These are phyloP conservation scores for Acanthococcus lagerstroemiae DNA, from an alignment of 2,888 invertebrate genomes.

Conservation along the genomic window DNA sequence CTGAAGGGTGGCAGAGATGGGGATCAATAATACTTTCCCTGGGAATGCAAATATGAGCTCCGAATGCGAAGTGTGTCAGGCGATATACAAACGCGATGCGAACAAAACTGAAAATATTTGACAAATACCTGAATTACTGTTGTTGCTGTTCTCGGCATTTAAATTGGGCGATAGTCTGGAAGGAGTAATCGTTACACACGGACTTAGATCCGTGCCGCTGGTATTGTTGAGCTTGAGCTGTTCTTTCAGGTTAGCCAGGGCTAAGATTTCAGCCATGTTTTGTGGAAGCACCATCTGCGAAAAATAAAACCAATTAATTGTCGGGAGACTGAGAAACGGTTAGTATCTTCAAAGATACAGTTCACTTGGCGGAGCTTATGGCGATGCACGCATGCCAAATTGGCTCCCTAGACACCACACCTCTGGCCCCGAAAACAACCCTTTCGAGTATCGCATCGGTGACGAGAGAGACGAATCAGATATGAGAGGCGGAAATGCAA, in stretches of 20 bases:
- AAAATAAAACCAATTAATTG: slow-evolving; percentile 33
- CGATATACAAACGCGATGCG: too few species aligned
- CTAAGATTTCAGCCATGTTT: slow-evolving; percentile 44
- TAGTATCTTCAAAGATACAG: too few species aligned
- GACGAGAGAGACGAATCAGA: too few species aligned
- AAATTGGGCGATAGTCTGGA: slow-evolving; percentile 17
- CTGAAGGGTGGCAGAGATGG: too few species aligned
- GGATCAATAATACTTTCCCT: too few species aligned
- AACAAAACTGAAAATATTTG: too few species aligned
- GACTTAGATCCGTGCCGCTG: slow-evolving; percentile 23
- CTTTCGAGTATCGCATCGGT: too few species aligned
- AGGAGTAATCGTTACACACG: slow-evolving; percentile 26
- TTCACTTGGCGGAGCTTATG: not conserved
- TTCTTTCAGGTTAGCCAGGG: slow-evolving; percentile 40
- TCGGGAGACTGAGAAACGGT: too few species aligned
- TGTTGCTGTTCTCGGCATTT: slow-evolving; percentile 18
- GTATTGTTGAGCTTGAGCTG: slow-evolving; percentile 34
- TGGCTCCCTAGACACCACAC: not conserved
- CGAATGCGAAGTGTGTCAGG: too few species aligned
- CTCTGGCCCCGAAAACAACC: too few species aligned
- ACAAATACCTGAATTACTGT: slow-evolving; percentile 27
- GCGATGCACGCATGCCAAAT: not conserved
- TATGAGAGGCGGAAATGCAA: too few species aligned
- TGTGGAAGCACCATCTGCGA: slow-evolving; percentile 46
- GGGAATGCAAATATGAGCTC: too few species aligned